phyloP scores from a whole-genome alignment of 2,797 vertebrate genomes.

The Bucorvus abyssinicus region DNA sequence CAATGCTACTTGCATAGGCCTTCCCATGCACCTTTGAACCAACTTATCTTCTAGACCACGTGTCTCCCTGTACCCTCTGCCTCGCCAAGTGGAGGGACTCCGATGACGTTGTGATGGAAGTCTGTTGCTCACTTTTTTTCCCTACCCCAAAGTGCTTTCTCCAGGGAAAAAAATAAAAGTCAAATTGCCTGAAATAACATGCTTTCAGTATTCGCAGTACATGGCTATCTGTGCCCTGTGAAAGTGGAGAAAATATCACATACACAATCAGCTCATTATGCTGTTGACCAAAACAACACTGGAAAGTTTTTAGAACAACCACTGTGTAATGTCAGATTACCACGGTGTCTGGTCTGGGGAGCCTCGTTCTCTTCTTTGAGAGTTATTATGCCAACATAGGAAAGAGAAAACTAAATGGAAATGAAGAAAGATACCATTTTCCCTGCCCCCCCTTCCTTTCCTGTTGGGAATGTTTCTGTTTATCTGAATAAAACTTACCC shows the following conservation, averaged over 20 bases:
- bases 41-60: not conserved
- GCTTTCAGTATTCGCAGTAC: not conserved
- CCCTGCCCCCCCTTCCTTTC: not conserved
- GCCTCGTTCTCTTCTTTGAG: not conserved
- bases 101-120: too few relatives aligned
- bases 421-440: conserved; percentile 35
- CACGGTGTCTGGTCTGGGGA: not conserved
- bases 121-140: not conserved
- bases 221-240: not conserved
- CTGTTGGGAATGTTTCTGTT: conserved; percentile 48
- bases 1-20: not conserved
- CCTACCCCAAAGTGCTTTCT: not conserved
- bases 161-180: not conserved
- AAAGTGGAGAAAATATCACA: not conserved
- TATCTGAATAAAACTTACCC: conserved; percentile 18
- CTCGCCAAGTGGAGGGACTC: not conserved
- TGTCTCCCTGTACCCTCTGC: not conserved
- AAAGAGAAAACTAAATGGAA: conserved; percentile 13
- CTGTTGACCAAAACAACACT: conserved; percentile 32
- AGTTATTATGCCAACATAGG: not conserved
- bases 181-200: conserved; percentile 3
- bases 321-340: conserved; percentile 1
- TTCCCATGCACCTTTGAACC: not conserved
- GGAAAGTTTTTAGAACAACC: not conserved
- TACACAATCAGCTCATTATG: not conserved